phyloP scores from a whole-genome alignment of 2,113 vertebrate genomes.

The Tenebrosternarchus preto region DNA sequence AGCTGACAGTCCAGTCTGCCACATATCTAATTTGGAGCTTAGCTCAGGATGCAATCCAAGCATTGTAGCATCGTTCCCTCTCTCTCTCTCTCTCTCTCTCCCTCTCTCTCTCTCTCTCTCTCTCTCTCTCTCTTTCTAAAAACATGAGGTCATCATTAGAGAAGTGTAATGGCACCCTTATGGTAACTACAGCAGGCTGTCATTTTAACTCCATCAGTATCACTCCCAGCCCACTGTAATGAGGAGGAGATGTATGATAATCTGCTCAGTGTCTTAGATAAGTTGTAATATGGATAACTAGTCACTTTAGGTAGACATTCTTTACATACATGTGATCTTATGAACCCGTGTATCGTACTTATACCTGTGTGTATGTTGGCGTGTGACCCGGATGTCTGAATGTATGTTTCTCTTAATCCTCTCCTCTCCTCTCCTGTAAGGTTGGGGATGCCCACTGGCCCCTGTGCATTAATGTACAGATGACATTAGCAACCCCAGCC shows the following conservation, averaged over 20 bases:
- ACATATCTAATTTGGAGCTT: constrained; percentile 91
- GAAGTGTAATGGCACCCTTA: background rate
- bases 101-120: background rate
- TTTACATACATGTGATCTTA: no score
- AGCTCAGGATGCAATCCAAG: constrained; percentile 72
- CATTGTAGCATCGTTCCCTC: background rate
- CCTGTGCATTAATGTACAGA: constrained; percentile 67
- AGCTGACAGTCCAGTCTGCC: constrained; percentile 87
- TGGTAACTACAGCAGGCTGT: background rate
- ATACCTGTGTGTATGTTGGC: background rate
- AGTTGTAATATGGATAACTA: background rate
- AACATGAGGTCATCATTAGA: constrained; percentile 12
- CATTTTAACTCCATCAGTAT: background rate
- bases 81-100: constrained; percentile 2
- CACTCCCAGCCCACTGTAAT: background rate
- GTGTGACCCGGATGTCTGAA: background rate
- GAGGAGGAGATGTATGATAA: background rate
- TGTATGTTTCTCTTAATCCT: constrained; percentile 39
- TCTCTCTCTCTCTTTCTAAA: background rate
- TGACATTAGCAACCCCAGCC: constrained; percentile 71
- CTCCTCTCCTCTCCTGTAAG: constrained; percentile 52
- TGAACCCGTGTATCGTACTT: no score
- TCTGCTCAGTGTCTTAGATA: background rate
- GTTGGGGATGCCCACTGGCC: constrained; percentile 74
- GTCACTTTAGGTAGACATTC: background rate